These are phyloP conservation scores for Drosophila miranda DNA, from an alignment of 1,140 invertebrate genomes.

Conservation along the genomic window DNA sequence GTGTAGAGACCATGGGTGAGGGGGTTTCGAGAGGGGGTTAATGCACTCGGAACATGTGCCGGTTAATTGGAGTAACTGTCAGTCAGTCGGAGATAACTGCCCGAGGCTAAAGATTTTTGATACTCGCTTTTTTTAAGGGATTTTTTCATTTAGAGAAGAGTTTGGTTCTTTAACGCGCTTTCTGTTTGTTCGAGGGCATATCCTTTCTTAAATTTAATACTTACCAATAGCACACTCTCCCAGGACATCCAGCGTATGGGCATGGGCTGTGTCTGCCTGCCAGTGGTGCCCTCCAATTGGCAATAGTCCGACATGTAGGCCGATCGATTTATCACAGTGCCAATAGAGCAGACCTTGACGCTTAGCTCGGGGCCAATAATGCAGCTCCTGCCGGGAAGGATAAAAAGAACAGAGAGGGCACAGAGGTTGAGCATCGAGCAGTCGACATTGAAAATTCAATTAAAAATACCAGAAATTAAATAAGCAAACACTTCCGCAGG, in stretches of 20 bases:
- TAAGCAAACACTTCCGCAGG: slow-evolving; percentile 72
- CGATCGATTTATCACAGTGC: slow-evolving; percentile 86
- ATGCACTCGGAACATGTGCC: slow-evolving; percentile 22
- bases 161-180: too few relatives aligned
- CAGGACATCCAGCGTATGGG: slow-evolving; percentile 92
- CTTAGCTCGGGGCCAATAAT: slow-evolving; percentile 90
- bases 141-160: too few relatives aligned
- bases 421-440: slow-evolving; percentile 26
- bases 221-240: slow-evolving; percentile 91
- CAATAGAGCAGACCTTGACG: slow-evolving; percentile 92
- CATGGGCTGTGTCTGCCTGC: slow-evolving; percentile 83
- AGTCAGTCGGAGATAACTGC: too few relatives aligned
- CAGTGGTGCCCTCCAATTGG: slow-evolving; percentile 85
- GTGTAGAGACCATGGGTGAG: neutral
- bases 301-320: slow-evolving; percentile 89
- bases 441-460: slow-evolving; percentile 70
- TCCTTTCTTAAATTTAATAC: too few relatives aligned
- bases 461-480: slow-evolving; percentile 79
- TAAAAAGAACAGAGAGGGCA: slow-evolving; percentile 32
- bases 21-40: slow-evolving; percentile 1
- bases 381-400: slow-evolving; percentile 88
- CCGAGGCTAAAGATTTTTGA: too few relatives aligned
- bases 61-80: slow-evolving; percentile 27
- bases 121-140: too few relatives aligned
- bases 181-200: too few relatives aligned